A percentile compares a stretch with the other conserved stretches of the same genome.
phyloP scores from a whole-genome alignment of 2,113 vertebrate genomes.

The Ptychochromis oligacanthus region DNA sequence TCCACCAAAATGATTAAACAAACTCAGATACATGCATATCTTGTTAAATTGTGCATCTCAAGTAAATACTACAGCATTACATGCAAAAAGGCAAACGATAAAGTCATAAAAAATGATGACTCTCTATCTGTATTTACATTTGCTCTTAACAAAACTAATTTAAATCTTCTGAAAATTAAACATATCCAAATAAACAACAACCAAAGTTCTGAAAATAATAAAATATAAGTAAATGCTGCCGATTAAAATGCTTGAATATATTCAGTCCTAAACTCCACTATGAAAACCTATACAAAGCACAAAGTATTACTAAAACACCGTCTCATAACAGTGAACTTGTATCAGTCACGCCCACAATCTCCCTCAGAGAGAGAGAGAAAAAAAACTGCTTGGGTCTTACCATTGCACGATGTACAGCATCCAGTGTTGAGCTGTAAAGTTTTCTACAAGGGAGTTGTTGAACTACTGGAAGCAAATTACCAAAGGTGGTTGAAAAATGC shows the following conservation, averaged over 20 bases:
- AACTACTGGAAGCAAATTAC: constrained; percentile 69
- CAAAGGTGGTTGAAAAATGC: constrained; percentile 76
- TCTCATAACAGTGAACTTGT: background rate
- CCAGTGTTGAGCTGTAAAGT: constrained; percentile 15
- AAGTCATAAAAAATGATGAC: background rate
- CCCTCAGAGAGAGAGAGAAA: background rate
- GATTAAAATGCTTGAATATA: background rate
- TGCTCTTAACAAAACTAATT: background rate
- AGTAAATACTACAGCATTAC: background rate
- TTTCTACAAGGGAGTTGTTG: constrained; percentile 50
- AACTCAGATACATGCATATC: background rate
- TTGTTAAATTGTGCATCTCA: background rate
- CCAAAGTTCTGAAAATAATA: background rate
- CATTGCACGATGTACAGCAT: constrained; percentile 19
- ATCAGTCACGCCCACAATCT: constrained; percentile 57
- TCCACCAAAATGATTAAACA: background rate
- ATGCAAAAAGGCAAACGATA: background rate
- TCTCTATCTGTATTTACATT: background rate
- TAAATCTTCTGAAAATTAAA: background rate
- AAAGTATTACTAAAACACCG: constrained; percentile 1
- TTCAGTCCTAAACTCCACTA: background rate
- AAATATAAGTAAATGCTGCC: background rate
- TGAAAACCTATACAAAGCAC: background rate
- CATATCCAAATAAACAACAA: background rate
- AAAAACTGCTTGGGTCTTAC: constrained; percentile 55